Base-by-base conservation (phyloP, 2,113 vertebrate species). In the Embiotoca jacksoni region DNA sequence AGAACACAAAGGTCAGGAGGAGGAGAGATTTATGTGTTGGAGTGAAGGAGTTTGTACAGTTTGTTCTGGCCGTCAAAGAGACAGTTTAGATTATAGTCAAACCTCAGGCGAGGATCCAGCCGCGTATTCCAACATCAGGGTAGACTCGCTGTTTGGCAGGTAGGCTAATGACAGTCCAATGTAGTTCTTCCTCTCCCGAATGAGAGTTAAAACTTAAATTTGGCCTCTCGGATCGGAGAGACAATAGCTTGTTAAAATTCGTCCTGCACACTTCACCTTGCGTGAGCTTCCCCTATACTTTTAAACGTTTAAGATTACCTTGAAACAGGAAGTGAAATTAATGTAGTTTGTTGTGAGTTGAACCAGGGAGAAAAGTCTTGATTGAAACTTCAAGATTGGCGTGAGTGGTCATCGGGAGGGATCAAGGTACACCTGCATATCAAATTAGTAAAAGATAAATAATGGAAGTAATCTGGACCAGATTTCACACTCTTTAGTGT, bases 231-330 rank as follows among this genome's bases (percentile, higher is more conserved):
- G 80, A 78, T 80, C 82, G 46, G 10, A 56, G 54, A 78, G 68
- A 81, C 78, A 79, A 77, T 81, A 81, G 80, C 87, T 91, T 86
- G 84, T 91, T 90, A 86, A 79, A 75, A 32, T 13, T 44, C 23
- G 23, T 23, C 23, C 23, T 23, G 23, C 23, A 23, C 23, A 23
- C 23, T 23, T 23, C n/a, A 52, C 71, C 60, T 44, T 52, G 69
- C 52, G n/a, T 68, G 62, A 78, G 78, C 67, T 79, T 47, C 67
- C 57, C 41, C 41, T 32, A 7, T 58, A 46, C 52, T 46, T 70
- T 31, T 2, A 58, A 62, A 56, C 39, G 54, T 81, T 63, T 70
- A 36, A 69, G 71, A 58, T 56, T 62, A 23, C 35, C 5, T 14
- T 39, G 16, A 44, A 56, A 73, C 30, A 57, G 36, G 6, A 73